phyloP scores from a whole-genome alignment of 2,113 vertebrate genomes.

The Laterallus jamaicensis region DNA sequence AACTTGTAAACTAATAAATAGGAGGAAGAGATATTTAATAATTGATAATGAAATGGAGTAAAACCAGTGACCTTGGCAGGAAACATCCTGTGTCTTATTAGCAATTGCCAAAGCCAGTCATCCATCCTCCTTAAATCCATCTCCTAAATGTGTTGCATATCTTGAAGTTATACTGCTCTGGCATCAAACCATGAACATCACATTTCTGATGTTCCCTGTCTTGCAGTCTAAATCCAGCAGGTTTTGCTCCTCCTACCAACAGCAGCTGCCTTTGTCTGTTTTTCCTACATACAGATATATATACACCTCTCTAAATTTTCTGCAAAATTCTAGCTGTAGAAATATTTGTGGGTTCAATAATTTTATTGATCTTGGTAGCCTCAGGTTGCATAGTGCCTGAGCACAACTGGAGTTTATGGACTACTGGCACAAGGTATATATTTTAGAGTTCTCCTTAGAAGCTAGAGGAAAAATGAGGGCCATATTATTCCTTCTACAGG shows the following conservation, averaged over 20 bases:
- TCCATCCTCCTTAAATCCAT: conserved; percentile 34
- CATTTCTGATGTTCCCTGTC: not conserved
- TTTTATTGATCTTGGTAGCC: conserved; percentile 55
- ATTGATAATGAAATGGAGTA: conserved; percentile 61
- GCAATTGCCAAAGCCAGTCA: conserved; percentile 43
- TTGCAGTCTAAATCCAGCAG: not conserved
- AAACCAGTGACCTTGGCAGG: conserved; percentile 55
- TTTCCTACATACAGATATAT: conserved; percentile 5
- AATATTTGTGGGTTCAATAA: conserved; percentile 37
- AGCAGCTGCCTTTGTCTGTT: not conserved
- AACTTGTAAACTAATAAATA: conserved; percentile 61
- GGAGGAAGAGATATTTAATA: conserved; percentile 58
- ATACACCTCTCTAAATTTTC: not conserved
- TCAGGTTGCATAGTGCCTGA: conserved; percentile 14
- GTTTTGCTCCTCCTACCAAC: not conserved
- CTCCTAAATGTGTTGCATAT: not conserved
- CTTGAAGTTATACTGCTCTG: conserved; percentile 22
- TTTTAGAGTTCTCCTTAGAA: conserved; percentile 45
- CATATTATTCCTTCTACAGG: conserved; percentile 33
- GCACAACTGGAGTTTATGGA: conserved; percentile 48
- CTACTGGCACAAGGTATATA: conserved; percentile 30
- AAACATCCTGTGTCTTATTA: conserved; percentile 36
- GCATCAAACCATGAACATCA: not conserved
- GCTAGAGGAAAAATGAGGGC: conserved; percentile 47
- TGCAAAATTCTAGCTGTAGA: not conserved